phyloP scores from a whole-genome alignment of 2,888 invertebrate genomes.

The Tribolium freemani region DNA sequence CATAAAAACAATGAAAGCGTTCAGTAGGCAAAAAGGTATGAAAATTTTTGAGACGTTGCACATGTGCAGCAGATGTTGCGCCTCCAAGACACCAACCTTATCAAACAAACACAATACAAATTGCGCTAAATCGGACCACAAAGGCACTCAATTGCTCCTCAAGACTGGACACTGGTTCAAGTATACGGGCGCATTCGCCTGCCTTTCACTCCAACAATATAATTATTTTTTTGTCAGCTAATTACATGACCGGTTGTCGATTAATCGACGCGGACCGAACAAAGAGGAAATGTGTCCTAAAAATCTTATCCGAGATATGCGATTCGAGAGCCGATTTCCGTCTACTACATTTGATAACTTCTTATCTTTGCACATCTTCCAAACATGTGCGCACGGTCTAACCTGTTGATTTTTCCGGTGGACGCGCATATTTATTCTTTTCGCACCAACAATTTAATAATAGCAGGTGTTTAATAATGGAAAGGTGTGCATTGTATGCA shows the following conservation, averaged over 20 bases:
- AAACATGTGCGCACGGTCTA: background rate
- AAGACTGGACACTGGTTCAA: constrained; percentile 30
- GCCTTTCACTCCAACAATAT: constrained; percentile 35
- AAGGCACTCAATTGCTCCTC: constrained; percentile 42
- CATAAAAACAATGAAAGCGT: constrained; percentile 91
- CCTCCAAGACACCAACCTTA: background rate
- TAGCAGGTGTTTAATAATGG: constrained; percentile 11
- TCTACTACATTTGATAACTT: background rate
- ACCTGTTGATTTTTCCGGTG: background rate
- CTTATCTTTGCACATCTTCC: background rate
- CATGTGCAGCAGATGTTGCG: constrained; percentile 46
- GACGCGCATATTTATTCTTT: background rate
- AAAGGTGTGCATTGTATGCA: constrained; percentile 10
- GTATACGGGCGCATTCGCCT: constrained; percentile 38
- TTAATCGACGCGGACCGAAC: constrained; percentile 2
- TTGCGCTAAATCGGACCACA: constrained; percentile 53
- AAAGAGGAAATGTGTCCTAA: constrained; percentile 12
- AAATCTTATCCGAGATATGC: constrained; percentile 7
- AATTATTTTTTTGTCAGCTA: constrained; percentile 13
- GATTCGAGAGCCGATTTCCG: constrained; percentile 10
- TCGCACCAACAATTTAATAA: constrained; percentile 1
- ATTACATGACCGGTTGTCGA: constrained; percentile 2
- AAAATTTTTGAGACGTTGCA: constrained; percentile 42
- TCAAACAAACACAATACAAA: constrained; percentile 36
- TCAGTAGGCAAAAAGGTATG: constrained; percentile 86